A percentile compares a stretch with the other conserved stretches of the same genome.
Evolutionary conservation across 2,113 vertebrate species (phyloP).

Genomic region (Pseudopipra pipra): DNA sequence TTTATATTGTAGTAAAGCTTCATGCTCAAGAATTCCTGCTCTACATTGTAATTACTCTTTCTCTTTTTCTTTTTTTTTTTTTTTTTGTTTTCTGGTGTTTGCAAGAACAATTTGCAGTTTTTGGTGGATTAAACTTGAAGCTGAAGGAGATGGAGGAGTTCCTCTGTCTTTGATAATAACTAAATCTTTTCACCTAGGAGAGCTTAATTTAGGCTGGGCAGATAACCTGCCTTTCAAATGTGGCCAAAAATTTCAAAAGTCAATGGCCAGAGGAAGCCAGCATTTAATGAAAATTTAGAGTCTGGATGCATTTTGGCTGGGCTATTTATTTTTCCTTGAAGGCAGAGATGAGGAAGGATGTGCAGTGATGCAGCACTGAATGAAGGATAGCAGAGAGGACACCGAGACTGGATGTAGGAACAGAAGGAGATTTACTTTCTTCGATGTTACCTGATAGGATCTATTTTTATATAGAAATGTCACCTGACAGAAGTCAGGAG

Average conservation of each 20-base stretch:
- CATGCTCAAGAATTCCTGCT: neutral
- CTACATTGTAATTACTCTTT: neutral
- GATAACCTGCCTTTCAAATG: neutral
- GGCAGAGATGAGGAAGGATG: neutral
- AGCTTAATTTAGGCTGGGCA: neutral
- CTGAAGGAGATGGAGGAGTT: neutral
- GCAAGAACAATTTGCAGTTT: neutral
- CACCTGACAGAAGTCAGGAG: neutral
- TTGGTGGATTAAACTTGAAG: neutral
- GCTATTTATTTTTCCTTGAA: neutral
- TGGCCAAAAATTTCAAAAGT: neutral
- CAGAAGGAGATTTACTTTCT: neutral
- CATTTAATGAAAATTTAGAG: neutral
- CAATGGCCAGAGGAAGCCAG: neutral
- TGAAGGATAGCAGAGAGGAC: neutral
- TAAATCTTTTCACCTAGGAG: neutral
- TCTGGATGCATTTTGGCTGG: neutral
- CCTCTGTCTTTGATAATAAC: neutral
- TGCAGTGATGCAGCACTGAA: neutral
- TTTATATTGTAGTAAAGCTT: neutral
- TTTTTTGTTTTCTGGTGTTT: neutral
- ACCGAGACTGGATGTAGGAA: neutral
- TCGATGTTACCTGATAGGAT: neutral
- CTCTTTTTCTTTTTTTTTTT: neutral
- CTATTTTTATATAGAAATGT: conserved; percentile 33